phyloP scores from a whole-genome alignment of 2,888 invertebrate genomes.

The Chrysotoxum bicinctum region DNA sequence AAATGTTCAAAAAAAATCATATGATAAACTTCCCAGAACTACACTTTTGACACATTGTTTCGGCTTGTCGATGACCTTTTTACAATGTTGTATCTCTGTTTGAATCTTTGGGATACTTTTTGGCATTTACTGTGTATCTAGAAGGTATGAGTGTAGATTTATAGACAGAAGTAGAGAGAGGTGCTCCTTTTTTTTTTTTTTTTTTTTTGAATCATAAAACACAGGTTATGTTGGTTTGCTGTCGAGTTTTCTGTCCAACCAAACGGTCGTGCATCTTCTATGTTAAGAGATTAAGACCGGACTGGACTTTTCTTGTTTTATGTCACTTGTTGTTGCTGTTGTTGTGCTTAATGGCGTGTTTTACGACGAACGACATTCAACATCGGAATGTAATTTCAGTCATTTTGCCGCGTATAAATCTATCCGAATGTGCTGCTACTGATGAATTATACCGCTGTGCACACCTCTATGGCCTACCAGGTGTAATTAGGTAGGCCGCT shows the following conservation, averaged over 20 bases:
- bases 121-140: constrained; percentile 49
- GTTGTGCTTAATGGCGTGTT: constrained; percentile 40
- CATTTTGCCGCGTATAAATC: constrained; percentile 68
- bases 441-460: constrained; percentile 60
- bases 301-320: constrained; percentile 54
- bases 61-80: constrained; percentile 32
- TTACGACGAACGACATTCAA: constrained; percentile 67
- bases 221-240: constrained; percentile 42
- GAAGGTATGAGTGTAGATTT: background rate
- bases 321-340: constrained; percentile 42
- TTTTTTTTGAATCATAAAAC: constrained; percentile 59
- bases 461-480: constrained; percentile 13
- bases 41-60: constrained; percentile 53
- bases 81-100: constrained; percentile 54
- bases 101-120: constrained; percentile 54
- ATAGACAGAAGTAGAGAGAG: background rate
- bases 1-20: background rate
- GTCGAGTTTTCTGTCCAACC: background rate
- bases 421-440: constrained; percentile 57
- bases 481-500: constrained; percentile 72
- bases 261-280: background rate
- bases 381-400: constrained; percentile 70
- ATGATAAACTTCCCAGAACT: constrained; percentile 45
- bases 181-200: constrained; percentile 60
- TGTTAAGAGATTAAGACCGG: constrained; percentile 55